Conservation (phyloP, 2,113 vertebrate genomes). For the Hemichromis elongatus region DNA sequence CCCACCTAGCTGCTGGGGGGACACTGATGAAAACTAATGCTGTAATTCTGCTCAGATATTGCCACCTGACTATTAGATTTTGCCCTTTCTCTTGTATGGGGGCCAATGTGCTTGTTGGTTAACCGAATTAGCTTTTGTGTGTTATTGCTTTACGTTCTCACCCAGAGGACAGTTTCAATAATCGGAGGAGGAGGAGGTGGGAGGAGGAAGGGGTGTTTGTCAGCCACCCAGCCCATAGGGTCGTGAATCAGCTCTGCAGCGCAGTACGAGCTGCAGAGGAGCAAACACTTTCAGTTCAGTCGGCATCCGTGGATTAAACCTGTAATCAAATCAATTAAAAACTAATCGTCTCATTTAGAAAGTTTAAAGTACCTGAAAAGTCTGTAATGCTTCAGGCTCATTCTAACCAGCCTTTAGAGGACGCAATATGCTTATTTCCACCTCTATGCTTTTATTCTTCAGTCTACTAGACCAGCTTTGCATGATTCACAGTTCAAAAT, state of each 20-base stretch:
- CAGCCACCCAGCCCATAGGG: not conserved
- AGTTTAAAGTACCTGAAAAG: not conserved
- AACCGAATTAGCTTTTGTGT: slow-evolving; percentile 67
- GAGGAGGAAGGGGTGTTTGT: not conserved
- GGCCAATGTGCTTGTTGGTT: slow-evolving; percentile 67
- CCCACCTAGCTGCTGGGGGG: slow-evolving; percentile 57
- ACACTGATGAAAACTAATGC: slow-evolving; percentile 80
- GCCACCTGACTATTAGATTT: slow-evolving; percentile 76
- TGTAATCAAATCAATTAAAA: not conserved
- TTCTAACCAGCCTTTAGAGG: not conserved
- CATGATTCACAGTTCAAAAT: not conserved
- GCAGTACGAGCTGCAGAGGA: not conserved
- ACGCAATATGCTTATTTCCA: not conserved
- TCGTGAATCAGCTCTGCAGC: not conserved
- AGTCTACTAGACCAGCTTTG: not conserved
- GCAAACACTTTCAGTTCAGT: not conserved
- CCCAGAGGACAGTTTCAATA: slow-evolving; percentile 71
- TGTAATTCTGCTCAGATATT: slow-evolving; percentile 70
- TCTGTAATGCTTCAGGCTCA: not conserved
- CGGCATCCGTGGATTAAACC: not conserved
- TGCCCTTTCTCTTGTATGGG: slow-evolving; percentile 61
- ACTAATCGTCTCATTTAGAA: not conserved
- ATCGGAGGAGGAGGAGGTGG: slow-evolving; percentile 24
- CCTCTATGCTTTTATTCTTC: not conserved
- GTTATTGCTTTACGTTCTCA: slow-evolving; percentile 69